Conservation (phyloP, 35 echinoderm and acorn worm genomes). For the Hemicentrotus pulcherrimus region DNA sequence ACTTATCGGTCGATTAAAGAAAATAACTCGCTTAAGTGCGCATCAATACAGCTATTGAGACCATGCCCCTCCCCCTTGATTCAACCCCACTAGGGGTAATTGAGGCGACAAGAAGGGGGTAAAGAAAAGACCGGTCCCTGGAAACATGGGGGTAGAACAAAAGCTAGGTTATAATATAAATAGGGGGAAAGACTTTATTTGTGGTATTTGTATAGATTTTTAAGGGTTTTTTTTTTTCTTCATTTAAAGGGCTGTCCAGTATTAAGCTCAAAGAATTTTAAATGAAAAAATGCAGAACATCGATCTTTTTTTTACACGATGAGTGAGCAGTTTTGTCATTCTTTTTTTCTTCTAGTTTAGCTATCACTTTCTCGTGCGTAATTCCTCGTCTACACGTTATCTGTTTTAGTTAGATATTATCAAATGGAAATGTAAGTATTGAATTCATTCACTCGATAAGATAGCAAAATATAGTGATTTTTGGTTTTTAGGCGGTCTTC, state of each 20-base stretch:
- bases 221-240: background rate
- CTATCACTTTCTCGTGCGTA: too few relatives aligned
- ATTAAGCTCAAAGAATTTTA: background rate
- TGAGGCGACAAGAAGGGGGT: background rate
- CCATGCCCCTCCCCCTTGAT: slow-evolving; percentile 28
- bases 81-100: background rate
- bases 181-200: background rate
- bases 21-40: slow-evolving; percentile 46
- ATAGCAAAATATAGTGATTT: too few relatives aligned
- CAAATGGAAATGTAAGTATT: too few relatives aligned
- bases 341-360: too few relatives aligned
- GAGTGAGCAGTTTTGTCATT: too few relatives aligned
- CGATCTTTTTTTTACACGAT: too few relatives aligned
- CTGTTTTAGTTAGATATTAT: too few relatives aligned
- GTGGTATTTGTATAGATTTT: background rate
- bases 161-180: background rate
- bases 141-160: background rate
- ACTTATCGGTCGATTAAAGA: slow-evolving; percentile 27
- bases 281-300: background rate
- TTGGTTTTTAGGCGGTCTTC: too few relatives aligned
- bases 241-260: background rate
- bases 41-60: slow-evolving; percentile 6
- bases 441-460: too few relatives aligned
- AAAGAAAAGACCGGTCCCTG: background rate
- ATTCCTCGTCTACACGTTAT: too few relatives aligned